Base-by-base conservation (phyloP, 1,140 invertebrate species). In the Nilaparvata lugens region DNA sequence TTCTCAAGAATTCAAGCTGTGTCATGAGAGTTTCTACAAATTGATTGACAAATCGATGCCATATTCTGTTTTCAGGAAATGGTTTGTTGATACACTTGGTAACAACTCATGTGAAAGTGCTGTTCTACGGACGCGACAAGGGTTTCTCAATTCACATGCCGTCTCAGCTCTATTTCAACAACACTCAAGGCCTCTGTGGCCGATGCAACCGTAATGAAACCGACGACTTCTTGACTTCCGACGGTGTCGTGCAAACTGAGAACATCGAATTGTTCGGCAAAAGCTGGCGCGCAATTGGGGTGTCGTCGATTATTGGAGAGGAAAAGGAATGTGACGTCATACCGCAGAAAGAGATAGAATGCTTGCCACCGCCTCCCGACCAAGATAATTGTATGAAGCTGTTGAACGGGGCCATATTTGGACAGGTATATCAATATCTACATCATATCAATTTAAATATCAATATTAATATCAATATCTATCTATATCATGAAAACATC, bases 111-210 rank as follows among this genome's bases (percentile, higher is more conserved):
- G 7, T 70, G 16, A 67, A 69, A 54, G 19, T 70, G 2, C 53
- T 66, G 18, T 64, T 68, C n/a, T 56, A 63, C 31, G 55, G 45
- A n/a, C 42, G 54, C 13, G 64, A 67, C 19, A 52, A 62, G 55
- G 68, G 68, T 14, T 87, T 87, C 62, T 74, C 73, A 0, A 72
- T 91, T 1, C 79, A 76, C 58, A 38, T 82, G 2, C 88, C 89
- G 0, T 89, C 88, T 0, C 80, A 83, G 51, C 75, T 84, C 19
- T 91, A 89, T 70, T 80, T 78, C 13, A 82, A 82, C 59, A 81
- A 81, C 55, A 82, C 85, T 28, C 85, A 90, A 72, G 90, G 89
- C 40, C 71, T 92, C 0, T 92, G 89, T 70, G 89, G 89, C 14
- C 75, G 74, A 63, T 92, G 89, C 69, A 87, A 89, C 64, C 77